Conservation (phyloP, 2,797 vertebrate species). For the Discoglossus pictus region DNA sequence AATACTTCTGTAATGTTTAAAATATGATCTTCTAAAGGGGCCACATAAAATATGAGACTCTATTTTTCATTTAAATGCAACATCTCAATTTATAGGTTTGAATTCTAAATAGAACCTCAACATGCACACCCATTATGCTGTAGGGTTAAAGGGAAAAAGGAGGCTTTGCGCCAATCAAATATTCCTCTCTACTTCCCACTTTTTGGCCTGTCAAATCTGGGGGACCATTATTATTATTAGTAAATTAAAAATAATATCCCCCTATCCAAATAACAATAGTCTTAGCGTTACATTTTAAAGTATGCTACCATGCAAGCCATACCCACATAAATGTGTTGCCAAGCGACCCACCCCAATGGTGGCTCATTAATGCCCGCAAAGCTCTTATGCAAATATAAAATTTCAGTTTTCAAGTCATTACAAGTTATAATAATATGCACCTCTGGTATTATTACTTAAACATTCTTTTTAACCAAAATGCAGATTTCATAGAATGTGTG, state of each 20-base stretch:
- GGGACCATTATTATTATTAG: background rate
- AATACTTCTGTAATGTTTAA: no score
- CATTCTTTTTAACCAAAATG: constrained; percentile 35
- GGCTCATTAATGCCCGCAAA: constrained; percentile 23
- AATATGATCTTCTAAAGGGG: no score
- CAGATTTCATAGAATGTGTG: constrained; percentile 12
- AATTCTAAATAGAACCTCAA: no score
- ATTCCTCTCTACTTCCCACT: no score
- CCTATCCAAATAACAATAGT: constrained; percentile 26
- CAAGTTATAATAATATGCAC: constrained; percentile 19
- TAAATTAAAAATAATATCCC: constrained; percentile 12
- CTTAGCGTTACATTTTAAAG: constrained; percentile 23
- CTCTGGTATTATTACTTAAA: constrained; percentile 19
- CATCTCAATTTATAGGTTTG: no score
- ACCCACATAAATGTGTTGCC: constrained; percentile 15
- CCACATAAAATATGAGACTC: no score
- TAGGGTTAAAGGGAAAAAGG: no score
- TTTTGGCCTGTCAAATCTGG: no score
- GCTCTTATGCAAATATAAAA: constrained; percentile 26
- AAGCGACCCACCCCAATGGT: constrained; percentile 26
- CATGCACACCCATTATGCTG: no score
- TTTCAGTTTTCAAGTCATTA: constrained; percentile 39
- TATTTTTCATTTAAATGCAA: no score
- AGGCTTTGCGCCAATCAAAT: no score
- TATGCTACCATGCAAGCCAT: constrained; percentile 43